Base-by-base conservation (phyloP, 2,797 vertebrate genomes). In the Nyctalus aviator region DNA sequence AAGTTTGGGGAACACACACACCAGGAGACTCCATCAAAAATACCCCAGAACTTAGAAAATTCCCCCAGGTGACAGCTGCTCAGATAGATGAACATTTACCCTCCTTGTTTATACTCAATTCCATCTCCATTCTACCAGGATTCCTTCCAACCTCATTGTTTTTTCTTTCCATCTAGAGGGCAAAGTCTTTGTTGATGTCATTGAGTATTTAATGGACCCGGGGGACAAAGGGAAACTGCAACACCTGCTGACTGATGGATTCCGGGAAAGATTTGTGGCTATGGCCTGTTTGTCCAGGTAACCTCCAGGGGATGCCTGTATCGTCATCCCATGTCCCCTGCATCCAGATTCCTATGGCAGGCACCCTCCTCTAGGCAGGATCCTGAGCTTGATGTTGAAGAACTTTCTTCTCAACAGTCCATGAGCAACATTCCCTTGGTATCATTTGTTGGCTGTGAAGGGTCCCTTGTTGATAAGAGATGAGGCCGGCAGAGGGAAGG, bases 101-200 rank as follows among this genome's bases (percentile, higher is more conserved):
- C n/a, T 3, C 8, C 55, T 15, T 37, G 11, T 2, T 37, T 8
- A 18, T 2, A 18, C 18, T 62, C 11, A 14, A 2, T 11, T 20
- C 5, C 21, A 0, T 55, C 4, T 37, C 12, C 0, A 0, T 6
- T 21, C 25, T 20, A 13, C 46, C 15, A 12, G 0, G 4, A 5
- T 8, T 32, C 17, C 35, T 64, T 27, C 30, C 64, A 11, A 57
- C 23, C 8, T n/a, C 0, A 0, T 37, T 32, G 4, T 57, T 4
- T 55, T 27, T 62, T 10, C 30, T 83, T 35, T 41, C 64, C 69
- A 57, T 13, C 59, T 32, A 94, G 91, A 88, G 3, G 12, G 0
- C 2, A 2, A 44, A n/a, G 4, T 0, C 18, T 59, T 57, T 18
- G 12, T n/a, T 6, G 9, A 17, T 0, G 9, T 2, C 57, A 5